Evolutionary conservation across 2,113 vertebrate species (phyloP).

Genomic region (Bolborhynchus lineola): DNA sequence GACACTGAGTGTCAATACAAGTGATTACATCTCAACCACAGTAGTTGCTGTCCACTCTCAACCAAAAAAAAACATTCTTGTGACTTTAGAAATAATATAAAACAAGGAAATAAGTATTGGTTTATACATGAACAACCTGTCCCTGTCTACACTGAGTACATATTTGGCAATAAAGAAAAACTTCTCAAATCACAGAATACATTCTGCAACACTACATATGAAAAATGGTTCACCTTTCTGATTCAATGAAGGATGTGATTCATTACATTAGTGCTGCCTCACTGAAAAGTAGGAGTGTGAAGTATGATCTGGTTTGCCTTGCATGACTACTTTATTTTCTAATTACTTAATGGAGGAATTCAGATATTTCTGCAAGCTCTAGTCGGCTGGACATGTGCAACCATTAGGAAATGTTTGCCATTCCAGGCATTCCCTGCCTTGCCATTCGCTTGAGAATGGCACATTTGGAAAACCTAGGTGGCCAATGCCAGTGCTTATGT

Average conservation of each 20-base stretch:
- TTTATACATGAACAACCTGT: neutral
- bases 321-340: neutral
- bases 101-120: neutral
- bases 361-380: neutral
- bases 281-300: neutral
- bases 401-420: neutral
- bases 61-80: neutral
- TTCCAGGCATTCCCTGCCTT: neutral
- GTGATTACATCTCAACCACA: neutral
- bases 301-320: neutral
- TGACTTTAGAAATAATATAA: neutral
- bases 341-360: neutral
- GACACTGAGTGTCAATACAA: neutral
- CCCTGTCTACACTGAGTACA: neutral
- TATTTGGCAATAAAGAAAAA: neutral
- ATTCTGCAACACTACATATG: constrained; percentile 27
- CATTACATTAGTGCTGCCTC: neutral
- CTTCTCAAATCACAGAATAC: neutral
- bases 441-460: neutral
- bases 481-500: neutral
- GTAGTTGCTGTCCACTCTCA: neutral
- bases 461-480: neutral
- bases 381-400: neutral
- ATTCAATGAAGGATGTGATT: neutral
- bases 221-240: neutral